These are phyloP conservation scores for Mythimna impura DNA, from an alignment of 2,888 invertebrate genomes.

Conservation along the genomic window DNA sequence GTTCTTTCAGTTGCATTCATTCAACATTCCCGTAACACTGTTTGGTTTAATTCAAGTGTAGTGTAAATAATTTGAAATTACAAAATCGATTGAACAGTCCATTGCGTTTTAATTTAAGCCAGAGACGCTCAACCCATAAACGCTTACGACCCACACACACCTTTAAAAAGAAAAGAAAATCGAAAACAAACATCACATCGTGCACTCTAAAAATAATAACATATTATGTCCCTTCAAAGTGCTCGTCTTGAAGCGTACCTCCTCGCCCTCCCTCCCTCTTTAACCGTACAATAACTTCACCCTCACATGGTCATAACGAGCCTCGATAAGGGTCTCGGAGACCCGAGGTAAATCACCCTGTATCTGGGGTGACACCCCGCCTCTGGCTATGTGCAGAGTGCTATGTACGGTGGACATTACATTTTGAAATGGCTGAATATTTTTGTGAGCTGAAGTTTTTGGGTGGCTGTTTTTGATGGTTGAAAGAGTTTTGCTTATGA, in stretches of 20 bases:
- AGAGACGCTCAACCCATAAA: not conserved
- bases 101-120: not conserved
- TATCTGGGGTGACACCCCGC: conserved; percentile 87
- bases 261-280: conserved; percentile 70
- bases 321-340: conserved; percentile 88
- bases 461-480: not conserved
- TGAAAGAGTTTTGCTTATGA: not conserved
- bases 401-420: conserved; percentile 75
- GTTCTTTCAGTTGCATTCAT: too few species aligned
- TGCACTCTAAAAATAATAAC: conserved; percentile 85
- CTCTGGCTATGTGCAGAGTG: conserved; percentile 74
- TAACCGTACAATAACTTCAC: conserved; percentile 84
- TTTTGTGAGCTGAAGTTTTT: conserved; percentile 38
- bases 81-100: not conserved
- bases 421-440: conserved; percentile 52
- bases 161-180: conserved; percentile 72
- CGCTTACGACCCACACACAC: conserved; percentile 7
- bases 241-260: conserved; percentile 71
- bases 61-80: not conserved
- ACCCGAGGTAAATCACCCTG: conserved; percentile 89
- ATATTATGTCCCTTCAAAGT: conserved; percentile 87
- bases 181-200: conserved; percentile 79
- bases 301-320: conserved; percentile 91
- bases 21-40: too few species aligned
- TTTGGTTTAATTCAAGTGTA: too few species aligned